Conservation (phyloP, 1,140 invertebrate genomes). For the Galendromus occidentalis region DNA sequence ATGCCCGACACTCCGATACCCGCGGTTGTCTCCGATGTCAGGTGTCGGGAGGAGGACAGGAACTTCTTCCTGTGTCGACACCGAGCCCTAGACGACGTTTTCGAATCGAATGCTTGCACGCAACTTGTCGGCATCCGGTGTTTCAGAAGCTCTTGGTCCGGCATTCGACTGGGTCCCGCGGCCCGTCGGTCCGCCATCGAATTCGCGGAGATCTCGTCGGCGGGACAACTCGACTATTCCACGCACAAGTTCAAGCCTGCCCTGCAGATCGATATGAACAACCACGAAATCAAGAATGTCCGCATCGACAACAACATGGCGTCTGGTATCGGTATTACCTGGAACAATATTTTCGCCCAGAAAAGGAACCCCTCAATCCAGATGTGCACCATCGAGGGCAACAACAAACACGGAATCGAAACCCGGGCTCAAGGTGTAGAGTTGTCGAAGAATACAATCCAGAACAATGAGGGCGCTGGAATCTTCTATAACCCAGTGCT, state of each 20-base stretch:
- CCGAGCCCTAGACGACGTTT: conserved; percentile 36
- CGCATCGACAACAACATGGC: conserved; percentile 56
- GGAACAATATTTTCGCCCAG: conserved; percentile 61
- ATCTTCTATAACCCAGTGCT: conserved; percentile 79
- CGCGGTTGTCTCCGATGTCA: not conserved
- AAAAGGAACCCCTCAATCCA: conserved; percentile 59
- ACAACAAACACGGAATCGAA: conserved; percentile 58
- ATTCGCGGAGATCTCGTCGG: conserved; percentile 66
- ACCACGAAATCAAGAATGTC: conserved; percentile 67
- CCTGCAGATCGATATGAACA: conserved; percentile 83
- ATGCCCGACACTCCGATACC: conserved; percentile 48
- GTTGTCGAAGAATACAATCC: conserved; percentile 18
- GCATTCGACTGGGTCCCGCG: conserved; percentile 63
- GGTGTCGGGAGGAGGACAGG: conserved; percentile 8
- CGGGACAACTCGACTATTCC: conserved; percentile 79
- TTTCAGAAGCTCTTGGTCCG: conserved; percentile 76
- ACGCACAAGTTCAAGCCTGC: conserved; percentile 72
- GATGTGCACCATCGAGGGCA: conserved; percentile 67
- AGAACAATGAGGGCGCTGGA: conserved; percentile 65
- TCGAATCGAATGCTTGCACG: conserved; percentile 62
- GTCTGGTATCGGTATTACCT: conserved; percentile 66
- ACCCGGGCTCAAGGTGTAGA: conserved; percentile 20
- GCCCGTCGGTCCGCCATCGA: conserved; percentile 68
- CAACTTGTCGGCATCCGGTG: conserved; percentile 74
- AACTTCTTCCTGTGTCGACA: conserved; percentile 10